Conservation (phyloP, 2,113 vertebrate genomes). For the Ahaetulla prasina region DNA sequence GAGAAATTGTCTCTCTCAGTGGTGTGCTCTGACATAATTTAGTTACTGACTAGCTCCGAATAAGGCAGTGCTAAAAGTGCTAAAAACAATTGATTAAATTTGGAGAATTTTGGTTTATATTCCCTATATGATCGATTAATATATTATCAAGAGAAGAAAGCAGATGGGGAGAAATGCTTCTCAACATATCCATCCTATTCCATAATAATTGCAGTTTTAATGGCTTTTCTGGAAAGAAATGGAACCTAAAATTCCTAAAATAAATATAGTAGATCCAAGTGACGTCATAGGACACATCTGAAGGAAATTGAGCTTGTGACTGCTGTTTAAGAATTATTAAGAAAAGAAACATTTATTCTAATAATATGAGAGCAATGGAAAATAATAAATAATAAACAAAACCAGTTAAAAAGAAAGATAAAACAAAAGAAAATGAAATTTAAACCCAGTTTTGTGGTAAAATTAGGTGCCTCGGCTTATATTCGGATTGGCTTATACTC, state of each 20-base stretch:
- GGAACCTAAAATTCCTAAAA: neutral
- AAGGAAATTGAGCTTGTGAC: neutral
- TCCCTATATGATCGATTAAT: neutral
- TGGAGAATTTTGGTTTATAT: neutral
- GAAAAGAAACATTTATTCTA: neutral
- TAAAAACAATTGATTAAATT: neutral
- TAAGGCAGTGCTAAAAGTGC: neutral
- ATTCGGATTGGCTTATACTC: too few species aligned
- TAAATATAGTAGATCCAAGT: neutral
- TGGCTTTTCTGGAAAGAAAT: neutral
- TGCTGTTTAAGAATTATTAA: neutral
- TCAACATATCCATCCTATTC: neutral
- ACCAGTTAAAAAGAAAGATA: neutral
- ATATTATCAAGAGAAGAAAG: neutral
- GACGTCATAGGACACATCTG: neutral
- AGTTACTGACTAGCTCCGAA: neutral
- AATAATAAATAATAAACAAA: neutral
- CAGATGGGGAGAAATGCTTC: neutral
- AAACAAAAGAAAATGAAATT: neutral
- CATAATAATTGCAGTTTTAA: neutral
- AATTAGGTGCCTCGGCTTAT: too few species aligned
- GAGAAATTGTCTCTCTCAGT: constrained; percentile 13
- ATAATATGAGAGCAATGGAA: neutral
- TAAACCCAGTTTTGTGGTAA: too few species aligned
- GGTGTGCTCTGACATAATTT: neutral